Base-by-base conservation (phyloP, 2,888 invertebrate species). In the Diabrotica balteata region DNA sequence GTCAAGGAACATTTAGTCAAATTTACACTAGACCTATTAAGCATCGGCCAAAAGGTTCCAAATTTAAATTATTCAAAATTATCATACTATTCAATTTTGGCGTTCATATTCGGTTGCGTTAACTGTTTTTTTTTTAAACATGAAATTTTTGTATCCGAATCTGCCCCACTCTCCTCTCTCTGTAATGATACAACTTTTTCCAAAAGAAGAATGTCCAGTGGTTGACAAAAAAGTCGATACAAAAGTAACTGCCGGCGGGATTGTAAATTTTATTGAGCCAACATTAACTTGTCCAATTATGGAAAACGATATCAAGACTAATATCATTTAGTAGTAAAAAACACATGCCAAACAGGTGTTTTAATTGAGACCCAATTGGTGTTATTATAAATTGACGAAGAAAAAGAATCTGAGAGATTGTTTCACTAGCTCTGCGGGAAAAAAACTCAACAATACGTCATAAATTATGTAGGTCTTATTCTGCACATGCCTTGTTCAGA, bases 251-350 rank as follows among this genome's bases (percentile, higher is more conserved):
- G 55, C 60, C 63, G 72, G 68, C 69, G 69, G 72, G 72, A 69
- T 72, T 72, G 71, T 67, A 63, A 73, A 75, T 73, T 73, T 75
- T 72, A 75, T 75, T 70, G 73, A 71, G 61, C 65, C 72, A 68
- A 69, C 54, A 74, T 71, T 67, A 71, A 70, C 72, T 70, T 74
- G 73, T 72, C 75, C 72, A 69, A 70, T 75, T 73, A 75, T 70
- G 71, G 71, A 66, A 67, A 71, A 75, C 73, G 73, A 73, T 75
- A 73, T 70, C 72, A 69, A 74, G 69, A 74, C 72, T 74, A 73
- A 71, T 72, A 68, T 71, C 68, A 63, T 73, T 73, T 66, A 72
- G 66, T 69, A 62, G 60, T 51, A 65, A 67, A 68, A 71, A 67
- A 72, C 67, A 66, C 68, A 72, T 66, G 53, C 67, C 64, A 57